phyloP scores from a whole-genome alignment of 2,113 vertebrate species.

The Atlantisia rogersi region DNA sequence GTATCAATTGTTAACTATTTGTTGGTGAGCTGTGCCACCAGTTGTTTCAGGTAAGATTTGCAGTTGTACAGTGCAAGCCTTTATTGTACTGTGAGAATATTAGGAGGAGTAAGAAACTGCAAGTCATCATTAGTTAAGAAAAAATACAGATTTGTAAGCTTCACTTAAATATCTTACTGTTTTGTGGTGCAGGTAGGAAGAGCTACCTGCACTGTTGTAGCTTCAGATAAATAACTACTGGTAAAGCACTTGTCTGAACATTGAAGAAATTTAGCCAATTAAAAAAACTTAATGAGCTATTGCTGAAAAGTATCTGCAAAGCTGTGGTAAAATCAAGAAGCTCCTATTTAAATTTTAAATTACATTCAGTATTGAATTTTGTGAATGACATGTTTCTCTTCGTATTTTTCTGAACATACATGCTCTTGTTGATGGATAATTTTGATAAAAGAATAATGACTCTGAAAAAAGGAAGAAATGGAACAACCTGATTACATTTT shows the following conservation, averaged over 20 bases:
- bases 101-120: background rate
- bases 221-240: background rate
- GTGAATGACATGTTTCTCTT: accelerated
- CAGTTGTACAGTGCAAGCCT: background rate
- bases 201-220: background rate
- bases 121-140: background rate
- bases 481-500: background rate
- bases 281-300: background rate
- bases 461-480: background rate
- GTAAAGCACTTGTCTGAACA: background rate
- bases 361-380: background rate
- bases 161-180: background rate
- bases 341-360: background rate
- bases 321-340: background rate
- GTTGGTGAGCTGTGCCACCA: background rate
- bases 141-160: background rate
- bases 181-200: background rate
- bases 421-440: background rate
- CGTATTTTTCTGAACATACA: background rate
- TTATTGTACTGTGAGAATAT: background rate
- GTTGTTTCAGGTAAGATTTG: background rate
- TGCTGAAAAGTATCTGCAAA: background rate
- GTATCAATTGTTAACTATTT: background rate
- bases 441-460: background rate
- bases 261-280: background rate